These are phyloP conservation scores for Laothoe populi DNA, from an alignment of 2,888 invertebrate species.

Conservation along the genomic window DNA sequence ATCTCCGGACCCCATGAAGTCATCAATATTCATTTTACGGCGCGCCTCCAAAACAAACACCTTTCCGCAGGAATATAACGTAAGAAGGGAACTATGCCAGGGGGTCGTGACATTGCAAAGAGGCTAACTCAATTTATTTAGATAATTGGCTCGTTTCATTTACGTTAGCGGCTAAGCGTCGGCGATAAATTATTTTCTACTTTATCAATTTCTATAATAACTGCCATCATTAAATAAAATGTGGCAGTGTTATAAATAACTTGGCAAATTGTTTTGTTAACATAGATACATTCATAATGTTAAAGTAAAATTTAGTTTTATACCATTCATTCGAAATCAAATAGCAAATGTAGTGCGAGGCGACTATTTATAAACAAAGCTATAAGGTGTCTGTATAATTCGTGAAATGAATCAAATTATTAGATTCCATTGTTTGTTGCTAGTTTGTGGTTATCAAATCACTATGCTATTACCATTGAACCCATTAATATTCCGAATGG, in stretches of 20 bases:
- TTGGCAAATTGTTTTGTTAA: background rate
- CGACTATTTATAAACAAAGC: slow-evolving; percentile 33
- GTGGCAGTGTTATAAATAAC: background rate
- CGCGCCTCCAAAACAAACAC: slow-evolving; percentile 82
- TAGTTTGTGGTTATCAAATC: slow-evolving; percentile 58
- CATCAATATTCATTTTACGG: slow-evolving; percentile 84
- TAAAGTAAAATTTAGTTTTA: background rate
- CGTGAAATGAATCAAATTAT: slow-evolving; percentile 24
- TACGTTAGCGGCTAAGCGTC: slow-evolving; percentile 55
- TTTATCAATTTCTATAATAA: slow-evolving; percentile 23
- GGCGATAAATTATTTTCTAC: slow-evolving; percentile 52
- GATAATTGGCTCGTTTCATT: slow-evolving; percentile 79
- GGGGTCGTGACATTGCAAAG: slow-evolving; percentile 54
- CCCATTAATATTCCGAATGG: slow-evolving; percentile 64
- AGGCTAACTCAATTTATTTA: slow-evolving; percentile 77
- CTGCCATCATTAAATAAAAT: background rate
- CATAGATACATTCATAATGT: background rate
- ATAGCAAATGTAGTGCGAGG: background rate
- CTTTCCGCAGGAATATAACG: slow-evolving; percentile 69
- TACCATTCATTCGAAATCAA: too few species aligned
- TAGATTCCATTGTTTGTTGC: slow-evolving; percentile 43
- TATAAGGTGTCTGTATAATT: slow-evolving; percentile 21
- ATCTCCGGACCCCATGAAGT: slow-evolving; percentile 81
- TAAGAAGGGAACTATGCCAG: slow-evolving; percentile 66
- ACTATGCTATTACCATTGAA: slow-evolving; percentile 51